Conservation (phyloP, 2,113 vertebrate species). For the Colaptes auratus region DNA sequence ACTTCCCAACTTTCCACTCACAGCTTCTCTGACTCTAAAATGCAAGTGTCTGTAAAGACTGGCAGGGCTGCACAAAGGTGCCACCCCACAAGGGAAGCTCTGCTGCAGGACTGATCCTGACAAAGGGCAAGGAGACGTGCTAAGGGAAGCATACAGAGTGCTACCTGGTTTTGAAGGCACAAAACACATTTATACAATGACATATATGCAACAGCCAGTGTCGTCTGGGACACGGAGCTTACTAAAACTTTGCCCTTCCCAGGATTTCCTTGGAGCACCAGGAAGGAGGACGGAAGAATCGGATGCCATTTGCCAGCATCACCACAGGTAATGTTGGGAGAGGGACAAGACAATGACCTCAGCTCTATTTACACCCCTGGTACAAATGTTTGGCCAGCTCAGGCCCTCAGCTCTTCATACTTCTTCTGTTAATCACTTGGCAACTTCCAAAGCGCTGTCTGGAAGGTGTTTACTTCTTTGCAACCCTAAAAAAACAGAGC, state of each 20-base stretch:
- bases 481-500: constrained; percentile 43
- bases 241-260: background rate
- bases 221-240: background rate
- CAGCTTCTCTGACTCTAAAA: background rate
- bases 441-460: constrained; percentile 32
- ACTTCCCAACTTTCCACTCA: background rate
- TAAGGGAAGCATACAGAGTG: background rate
- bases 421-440: constrained; percentile 64
- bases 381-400: constrained; percentile 43
- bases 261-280: background rate
- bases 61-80: background rate
- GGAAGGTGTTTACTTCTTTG: constrained; percentile 62
- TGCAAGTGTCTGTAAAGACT: background rate
- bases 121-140: background rate
- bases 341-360: background rate
- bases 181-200: constrained; percentile 25
- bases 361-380: constrained; percentile 39
- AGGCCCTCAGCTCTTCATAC: constrained; percentile 31
- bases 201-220: background rate
- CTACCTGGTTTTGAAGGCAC: constrained; percentile 32
- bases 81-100: background rate
- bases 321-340: background rate
- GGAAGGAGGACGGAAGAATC: background rate
- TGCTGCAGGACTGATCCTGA: background rate
- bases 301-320: background rate